Percentiles rank a stretch among this genome's conserved stretches.
Conservation (phyloP, 2,888 invertebrate species). For the Phorcus lineatus region DNA sequence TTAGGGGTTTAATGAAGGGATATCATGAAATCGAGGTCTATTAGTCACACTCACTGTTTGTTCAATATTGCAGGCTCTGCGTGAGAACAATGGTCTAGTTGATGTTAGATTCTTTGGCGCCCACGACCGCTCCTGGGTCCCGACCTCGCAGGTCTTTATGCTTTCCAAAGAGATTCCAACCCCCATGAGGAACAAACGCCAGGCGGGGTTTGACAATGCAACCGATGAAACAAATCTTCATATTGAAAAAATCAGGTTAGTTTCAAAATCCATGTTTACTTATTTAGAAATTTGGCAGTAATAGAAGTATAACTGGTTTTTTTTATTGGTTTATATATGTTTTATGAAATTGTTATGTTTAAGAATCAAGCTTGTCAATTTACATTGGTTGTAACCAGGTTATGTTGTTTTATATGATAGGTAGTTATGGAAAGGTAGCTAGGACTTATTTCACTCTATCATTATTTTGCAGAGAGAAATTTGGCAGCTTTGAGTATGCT, state of each 20-base stretch:
- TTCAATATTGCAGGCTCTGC: conserved; percentile 59
- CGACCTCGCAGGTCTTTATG: conserved; percentile 87
- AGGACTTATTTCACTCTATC: too few relatives aligned
- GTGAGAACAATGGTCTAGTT: conserved; percentile 77
- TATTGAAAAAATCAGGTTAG: conserved; percentile 81
- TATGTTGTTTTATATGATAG: too few relatives aligned
- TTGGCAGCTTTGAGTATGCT: conserved; percentile 85
- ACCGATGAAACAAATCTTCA: conserved; percentile 85
- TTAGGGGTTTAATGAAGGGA: too few relatives aligned
- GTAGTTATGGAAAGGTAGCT: too few relatives aligned
- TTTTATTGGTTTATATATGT: too few relatives aligned
- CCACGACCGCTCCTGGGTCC: conserved; percentile 92
- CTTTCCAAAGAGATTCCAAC: conserved; percentile 83
- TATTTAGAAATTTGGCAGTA: not conserved
- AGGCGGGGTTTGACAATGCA: conserved; percentile 81
- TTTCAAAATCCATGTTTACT: not conserved
- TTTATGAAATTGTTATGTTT: too few relatives aligned
- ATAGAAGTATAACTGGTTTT: too few relatives aligned
- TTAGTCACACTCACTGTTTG: too few relatives aligned
- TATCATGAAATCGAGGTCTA: too few relatives aligned
- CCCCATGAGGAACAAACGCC: conserved; percentile 79
- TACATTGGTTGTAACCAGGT: too few relatives aligned
- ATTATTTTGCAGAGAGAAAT: conserved; percentile 78
- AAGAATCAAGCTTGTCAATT: too few relatives aligned
- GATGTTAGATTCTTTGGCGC: conserved; percentile 96